Evolutionary conservation across 2,888 invertebrate species (phyloP).

Genomic region (Plagiodera versicolora): DNA sequence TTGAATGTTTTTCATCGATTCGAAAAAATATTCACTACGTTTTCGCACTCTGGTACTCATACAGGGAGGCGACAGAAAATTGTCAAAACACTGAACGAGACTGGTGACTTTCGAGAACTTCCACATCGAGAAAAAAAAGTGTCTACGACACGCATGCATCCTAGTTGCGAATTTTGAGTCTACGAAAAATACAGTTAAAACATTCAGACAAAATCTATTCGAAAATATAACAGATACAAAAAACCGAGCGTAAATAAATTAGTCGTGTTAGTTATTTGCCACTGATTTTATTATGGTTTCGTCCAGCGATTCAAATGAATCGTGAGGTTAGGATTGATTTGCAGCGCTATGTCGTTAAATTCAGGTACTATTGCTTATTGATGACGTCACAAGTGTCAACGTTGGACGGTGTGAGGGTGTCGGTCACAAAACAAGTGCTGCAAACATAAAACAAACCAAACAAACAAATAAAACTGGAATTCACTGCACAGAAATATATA

Average conservation of each 20-base stretch:
- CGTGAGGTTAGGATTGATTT: constrained; percentile 30
- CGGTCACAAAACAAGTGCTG: constrained; percentile 41
- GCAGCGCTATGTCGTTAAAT: constrained; percentile 43
- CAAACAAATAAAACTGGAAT: constrained; percentile 8
- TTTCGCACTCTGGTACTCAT: too few relatives aligned
- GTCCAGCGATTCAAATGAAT: too few relatives aligned
- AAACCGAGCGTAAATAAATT: background rate
- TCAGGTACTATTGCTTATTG: constrained; percentile 55
- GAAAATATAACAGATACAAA: constrained; percentile 1
- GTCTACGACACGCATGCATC: constrained; percentile 11
- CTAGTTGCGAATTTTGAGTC: background rate
- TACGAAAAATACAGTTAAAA: background rate
- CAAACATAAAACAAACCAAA: constrained; percentile 28
- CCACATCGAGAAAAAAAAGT: constrained; percentile 5
- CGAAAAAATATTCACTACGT: too few relatives aligned
- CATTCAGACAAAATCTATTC: background rate
- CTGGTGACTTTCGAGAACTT: constrained; percentile 1
- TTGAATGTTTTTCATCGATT: too few relatives aligned
- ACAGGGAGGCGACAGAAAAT: too few relatives aligned
- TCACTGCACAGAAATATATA: too few relatives aligned
- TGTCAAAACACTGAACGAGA: too few relatives aligned
- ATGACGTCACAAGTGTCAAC: constrained; percentile 7
- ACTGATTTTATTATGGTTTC: too few relatives aligned
- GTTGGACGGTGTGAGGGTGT: constrained; percentile 31
- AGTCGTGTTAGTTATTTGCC: background rate